phyloP scores from a whole-genome alignment of 2,888 invertebrate genomes.

The Tridacna gigas region DNA sequence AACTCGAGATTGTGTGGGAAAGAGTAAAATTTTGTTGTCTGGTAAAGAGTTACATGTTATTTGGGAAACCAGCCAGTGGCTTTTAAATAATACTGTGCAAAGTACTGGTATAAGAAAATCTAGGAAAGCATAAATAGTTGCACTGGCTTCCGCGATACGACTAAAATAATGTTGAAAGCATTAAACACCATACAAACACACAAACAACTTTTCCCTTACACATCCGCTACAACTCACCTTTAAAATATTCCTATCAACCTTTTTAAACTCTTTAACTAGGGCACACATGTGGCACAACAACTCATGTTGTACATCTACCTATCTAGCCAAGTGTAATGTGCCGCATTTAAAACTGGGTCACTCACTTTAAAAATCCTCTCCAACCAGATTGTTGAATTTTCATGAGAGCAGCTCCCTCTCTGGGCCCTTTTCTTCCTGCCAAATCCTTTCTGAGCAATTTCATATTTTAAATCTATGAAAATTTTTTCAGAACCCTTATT shows the following conservation, averaged over 20 bases:
- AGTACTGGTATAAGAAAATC: too few relatives aligned
- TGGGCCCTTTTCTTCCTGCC: neutral
- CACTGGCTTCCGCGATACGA: too few relatives aligned
- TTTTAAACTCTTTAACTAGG: neutral
- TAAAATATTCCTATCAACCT: neutral
- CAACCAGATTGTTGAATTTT: constrained; percentile 1
- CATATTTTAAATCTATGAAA: too few relatives aligned
- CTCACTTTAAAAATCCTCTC: constrained; percentile 11
- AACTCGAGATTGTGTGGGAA: too few relatives aligned
- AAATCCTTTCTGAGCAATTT: neutral
- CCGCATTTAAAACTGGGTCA: constrained; percentile 12
- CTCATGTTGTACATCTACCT: neutral
- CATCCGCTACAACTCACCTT: neutral
- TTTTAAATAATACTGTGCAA: too few relatives aligned
- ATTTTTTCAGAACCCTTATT: too few relatives aligned
- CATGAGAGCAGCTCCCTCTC: neutral
- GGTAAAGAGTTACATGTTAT: too few relatives aligned
- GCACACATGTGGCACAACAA: neutral
- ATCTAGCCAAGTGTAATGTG: constrained; percentile 13
- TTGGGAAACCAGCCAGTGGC: too few relatives aligned
- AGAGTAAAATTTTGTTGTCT: too few relatives aligned
- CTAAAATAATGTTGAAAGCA: too few relatives aligned
- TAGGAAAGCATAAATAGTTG: too few relatives aligned
- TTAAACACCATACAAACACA: too few relatives aligned
- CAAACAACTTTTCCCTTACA: neutral